A percentile compares a stretch with the other conserved stretches of the same genome.
These are phyloP conservation scores for Arge pagana DNA, from an alignment of 2,888 invertebrate genomes.

Conservation along the genomic window DNA sequence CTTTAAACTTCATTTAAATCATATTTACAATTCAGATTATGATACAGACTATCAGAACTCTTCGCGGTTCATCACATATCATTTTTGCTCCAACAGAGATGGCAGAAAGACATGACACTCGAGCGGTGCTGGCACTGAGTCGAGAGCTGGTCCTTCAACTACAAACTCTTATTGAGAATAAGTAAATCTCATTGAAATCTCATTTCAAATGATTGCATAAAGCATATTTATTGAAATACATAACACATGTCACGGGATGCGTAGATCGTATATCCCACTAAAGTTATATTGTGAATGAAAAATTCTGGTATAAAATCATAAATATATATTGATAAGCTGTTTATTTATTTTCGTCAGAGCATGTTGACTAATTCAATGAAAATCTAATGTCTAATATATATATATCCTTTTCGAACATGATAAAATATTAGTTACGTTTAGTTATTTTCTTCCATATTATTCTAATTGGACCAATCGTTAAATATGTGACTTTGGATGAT, in stretches of 20 bases:
- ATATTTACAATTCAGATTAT: neutral
- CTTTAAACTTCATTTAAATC: neutral
- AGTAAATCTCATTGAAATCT: slow-evolving; percentile 38
- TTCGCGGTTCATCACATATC: neutral
- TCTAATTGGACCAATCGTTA: too few species aligned
- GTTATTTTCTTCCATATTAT: too few species aligned
- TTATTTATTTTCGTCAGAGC: too few species aligned
- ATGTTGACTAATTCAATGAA: too few species aligned
- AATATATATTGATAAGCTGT: slow-evolving; percentile 10
- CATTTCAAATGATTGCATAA: slow-evolving; percentile 5
- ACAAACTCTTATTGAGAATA: slow-evolving; percentile 89
- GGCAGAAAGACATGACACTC: slow-evolving; percentile 92
- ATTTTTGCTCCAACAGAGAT: slow-evolving; percentile 73
- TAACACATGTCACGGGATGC: slow-evolving; percentile 16
- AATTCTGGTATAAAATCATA: slow-evolving; percentile 8
- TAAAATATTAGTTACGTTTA: too few species aligned
- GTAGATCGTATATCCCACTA: slow-evolving; percentile 22
- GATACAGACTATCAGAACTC: neutral
- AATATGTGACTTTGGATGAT: too few species aligned
- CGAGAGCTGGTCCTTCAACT: slow-evolving; percentile 86
- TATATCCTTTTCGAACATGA: too few species aligned
- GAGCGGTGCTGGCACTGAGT: slow-evolving; percentile 79
- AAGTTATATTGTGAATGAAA: slow-evolving; percentile 13
- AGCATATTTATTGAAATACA: slow-evolving; percentile 21
- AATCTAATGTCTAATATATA: too few species aligned